Conservation (phyloP, 2,888 invertebrate species). For the Mesorhabditis sp. region DNA sequence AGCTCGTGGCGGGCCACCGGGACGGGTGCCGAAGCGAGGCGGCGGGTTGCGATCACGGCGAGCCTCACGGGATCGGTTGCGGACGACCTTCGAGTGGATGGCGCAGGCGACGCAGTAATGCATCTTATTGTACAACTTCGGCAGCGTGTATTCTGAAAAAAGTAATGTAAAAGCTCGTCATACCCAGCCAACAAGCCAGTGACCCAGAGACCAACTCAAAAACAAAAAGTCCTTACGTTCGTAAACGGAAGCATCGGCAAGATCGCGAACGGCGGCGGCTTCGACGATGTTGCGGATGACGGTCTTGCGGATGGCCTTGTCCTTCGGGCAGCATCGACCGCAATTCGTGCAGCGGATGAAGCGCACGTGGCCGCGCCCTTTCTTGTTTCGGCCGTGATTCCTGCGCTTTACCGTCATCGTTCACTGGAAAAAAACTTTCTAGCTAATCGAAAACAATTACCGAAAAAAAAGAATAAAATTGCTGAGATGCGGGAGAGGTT, state of each 20-base stretch:
- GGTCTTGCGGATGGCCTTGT: slow-evolving; percentile 91
- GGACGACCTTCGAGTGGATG: slow-evolving; percentile 98
- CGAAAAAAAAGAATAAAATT: not conserved
- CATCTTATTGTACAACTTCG: slow-evolving; percentile 96
- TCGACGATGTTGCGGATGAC: slow-evolving; percentile 84
- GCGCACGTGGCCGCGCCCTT: slow-evolving; percentile 96
- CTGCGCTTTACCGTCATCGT: slow-evolving; percentile 83
- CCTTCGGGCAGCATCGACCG: slow-evolving; percentile 93
- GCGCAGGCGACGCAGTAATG: slow-evolving; percentile 99
- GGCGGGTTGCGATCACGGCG: slow-evolving; percentile 94
- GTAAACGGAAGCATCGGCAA: slow-evolving; percentile 95
- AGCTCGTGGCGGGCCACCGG: slow-evolving; percentile 5
- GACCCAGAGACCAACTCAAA: slow-evolving; percentile 4
- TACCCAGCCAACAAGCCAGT: not conserved
- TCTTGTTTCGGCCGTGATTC: slow-evolving; percentile 97
- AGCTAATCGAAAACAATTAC: not conserved
- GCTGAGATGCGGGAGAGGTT: too few relatives aligned
- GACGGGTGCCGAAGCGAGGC: slow-evolving; percentile 65
- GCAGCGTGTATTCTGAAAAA: slow-evolving; percentile 81
- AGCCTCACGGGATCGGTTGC: slow-evolving; percentile 94
- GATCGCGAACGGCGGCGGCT: slow-evolving; percentile 95
- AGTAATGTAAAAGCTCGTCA: not conserved
- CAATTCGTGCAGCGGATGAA: slow-evolving; percentile 98
- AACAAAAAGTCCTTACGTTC: slow-evolving; percentile 59
- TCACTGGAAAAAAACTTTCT: slow-evolving; percentile 21